These are phyloP conservation scores for Larimichthys polyactis DNA, from an alignment of 2,113 vertebrate genomes.

Conservation along the genomic window DNA sequence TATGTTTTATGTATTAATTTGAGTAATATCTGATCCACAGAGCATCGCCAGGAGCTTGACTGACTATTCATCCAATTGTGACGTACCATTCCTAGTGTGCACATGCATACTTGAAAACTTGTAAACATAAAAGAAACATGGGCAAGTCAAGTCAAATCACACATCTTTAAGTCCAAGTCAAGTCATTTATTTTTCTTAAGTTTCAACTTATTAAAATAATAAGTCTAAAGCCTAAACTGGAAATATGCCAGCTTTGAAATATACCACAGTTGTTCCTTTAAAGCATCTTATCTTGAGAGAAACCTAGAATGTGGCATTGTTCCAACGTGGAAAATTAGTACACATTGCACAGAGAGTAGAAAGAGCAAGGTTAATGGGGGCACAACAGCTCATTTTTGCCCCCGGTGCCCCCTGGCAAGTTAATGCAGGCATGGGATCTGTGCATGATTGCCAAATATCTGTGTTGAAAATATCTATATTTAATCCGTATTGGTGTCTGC, in stretches of 20 bases:
- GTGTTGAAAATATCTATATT: neutral
- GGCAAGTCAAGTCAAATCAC: no score
- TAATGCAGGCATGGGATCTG: neutral
- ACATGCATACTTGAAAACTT: no score
- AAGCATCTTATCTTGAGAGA: neutral
- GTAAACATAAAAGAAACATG: no score
- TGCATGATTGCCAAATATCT: neutral
- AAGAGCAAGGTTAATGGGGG: neutral
- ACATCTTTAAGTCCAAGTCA: no score
- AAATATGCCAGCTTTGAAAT: neutral
- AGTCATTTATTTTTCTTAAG: no score
- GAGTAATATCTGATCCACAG: no score
- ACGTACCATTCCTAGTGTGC: no score
- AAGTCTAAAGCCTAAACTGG: no score
- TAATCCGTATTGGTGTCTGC: neutral
- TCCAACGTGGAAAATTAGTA: neutral
- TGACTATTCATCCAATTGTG: no score
- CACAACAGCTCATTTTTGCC: neutral
- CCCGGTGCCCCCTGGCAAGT: neutral
- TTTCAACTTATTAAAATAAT: no score
- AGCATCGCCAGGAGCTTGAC: no score
- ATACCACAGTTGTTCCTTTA: neutral
- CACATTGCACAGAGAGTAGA: neutral
- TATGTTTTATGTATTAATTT: no score
- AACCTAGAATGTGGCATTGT: neutral